phyloP scores from a whole-genome alignment of 2,797 vertebrate genomes.

The Threskiornis aethiopicus region DNA sequence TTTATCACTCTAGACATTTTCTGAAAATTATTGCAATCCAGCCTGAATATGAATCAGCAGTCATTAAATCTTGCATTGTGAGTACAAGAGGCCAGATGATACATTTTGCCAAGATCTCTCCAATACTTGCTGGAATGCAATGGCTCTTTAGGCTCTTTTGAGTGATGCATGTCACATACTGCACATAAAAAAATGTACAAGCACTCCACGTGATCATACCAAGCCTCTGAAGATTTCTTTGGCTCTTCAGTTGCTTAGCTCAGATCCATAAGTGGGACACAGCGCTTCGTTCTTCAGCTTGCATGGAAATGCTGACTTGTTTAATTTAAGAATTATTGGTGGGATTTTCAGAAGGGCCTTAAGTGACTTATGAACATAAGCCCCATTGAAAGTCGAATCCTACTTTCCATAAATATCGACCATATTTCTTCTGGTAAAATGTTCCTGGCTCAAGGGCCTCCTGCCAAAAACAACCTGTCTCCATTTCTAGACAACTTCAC shows the following conservation, averaged over 20 bases:
- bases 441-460: slow-evolving; percentile 56
- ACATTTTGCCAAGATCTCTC: slow-evolving; percentile 37
- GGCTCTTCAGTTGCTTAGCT: slow-evolving; percentile 46
- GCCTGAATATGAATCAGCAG: slow-evolving; percentile 15
- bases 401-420: slow-evolving; percentile 64
- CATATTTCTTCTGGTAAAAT: slow-evolving; percentile 66
- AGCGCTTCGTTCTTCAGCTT: not conserved
- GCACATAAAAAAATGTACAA: not conserved
- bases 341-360: slow-evolving; percentile 60
- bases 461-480: slow-evolving; percentile 68
- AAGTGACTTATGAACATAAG: slow-evolving; percentile 70
- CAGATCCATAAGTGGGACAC: slow-evolving; percentile 35
- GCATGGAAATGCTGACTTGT: slow-evolving; percentile 62
- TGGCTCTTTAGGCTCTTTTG: slow-evolving; percentile 7
- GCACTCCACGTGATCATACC: not conserved
- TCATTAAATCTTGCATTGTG: slow-evolving; percentile 46
- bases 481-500: slow-evolving; percentile 60
- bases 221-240: slow-evolving; percentile 39
- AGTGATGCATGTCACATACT: slow-evolving; percentile 11
- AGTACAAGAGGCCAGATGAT: slow-evolving; percentile 10
- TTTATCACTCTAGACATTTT: slow-evolving; percentile 33
- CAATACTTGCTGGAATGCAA: slow-evolving; percentile 14
- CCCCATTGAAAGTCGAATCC: slow-evolving; percentile 62
- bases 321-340: slow-evolving; percentile 67
- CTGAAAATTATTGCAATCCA: slow-evolving; percentile 32